phyloP scores from a whole-genome alignment of 2,113 vertebrate species.

The Struthio camelus region DNA sequence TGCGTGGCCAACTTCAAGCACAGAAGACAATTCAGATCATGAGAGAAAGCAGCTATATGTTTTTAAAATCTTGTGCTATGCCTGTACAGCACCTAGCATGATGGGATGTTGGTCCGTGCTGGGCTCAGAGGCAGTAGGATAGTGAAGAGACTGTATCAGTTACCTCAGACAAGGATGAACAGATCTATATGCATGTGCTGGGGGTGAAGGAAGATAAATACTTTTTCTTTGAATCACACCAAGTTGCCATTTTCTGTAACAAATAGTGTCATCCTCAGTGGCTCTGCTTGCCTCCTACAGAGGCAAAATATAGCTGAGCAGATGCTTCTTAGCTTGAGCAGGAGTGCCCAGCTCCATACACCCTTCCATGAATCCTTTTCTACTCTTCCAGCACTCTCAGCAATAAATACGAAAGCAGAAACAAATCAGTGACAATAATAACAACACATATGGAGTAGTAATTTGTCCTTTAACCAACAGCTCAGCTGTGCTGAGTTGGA shows the following conservation, averaged over 20 bases:
- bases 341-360: background rate
- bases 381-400: background rate
- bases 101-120: background rate
- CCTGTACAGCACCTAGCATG: background rate
- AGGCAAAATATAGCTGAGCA: background rate
- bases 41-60: background rate
- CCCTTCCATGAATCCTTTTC: background rate
- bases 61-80: background rate
- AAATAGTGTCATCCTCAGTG: background rate
- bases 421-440: background rate
- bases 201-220: background rate
- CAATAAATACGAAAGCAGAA: background rate
- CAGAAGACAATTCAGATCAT: background rate
- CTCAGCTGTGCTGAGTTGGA: background rate
- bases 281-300: background rate
- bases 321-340: background rate
- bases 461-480: background rate
- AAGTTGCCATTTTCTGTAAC: background rate
- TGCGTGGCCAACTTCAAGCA: background rate
- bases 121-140: background rate
- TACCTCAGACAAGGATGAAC: background rate
- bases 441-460: background rate
- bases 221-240: too few species aligned
- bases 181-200: too few species aligned
- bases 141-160: background rate